Base-by-base conservation (phyloP, 1,140 invertebrate genomes). In the Neotoxoptera formosana region DNA sequence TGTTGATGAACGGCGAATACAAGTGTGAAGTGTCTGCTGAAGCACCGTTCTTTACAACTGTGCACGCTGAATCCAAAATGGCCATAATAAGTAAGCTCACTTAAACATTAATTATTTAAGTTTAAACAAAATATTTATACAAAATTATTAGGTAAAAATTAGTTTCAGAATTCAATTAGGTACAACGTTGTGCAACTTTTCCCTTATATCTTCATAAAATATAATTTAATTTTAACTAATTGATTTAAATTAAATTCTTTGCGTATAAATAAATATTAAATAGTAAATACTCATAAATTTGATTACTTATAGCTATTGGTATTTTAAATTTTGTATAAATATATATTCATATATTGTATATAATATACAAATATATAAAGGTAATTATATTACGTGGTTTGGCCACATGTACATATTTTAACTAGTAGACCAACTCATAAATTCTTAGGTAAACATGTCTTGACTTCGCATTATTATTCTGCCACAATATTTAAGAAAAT, bases 41-140 rank as follows among this genome's bases (percentile, higher is more conserved):
- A 94, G 96, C 95, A 3, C 97, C 97, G 20, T 96, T 96, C 92
- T 98, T 98, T 95, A 96, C 96, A 94, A 98, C 97, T 67, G 97
- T 97, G 83, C 96, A 96, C 84, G 96, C 97, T 94, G 96, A 97
- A 94, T 96, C 97, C 94, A 96, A 97, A 94, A 97, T 98, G 96
- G 95, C 96, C 94, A 97, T 98, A 95, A 96, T 98, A 81, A 96
- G 97, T 98, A 96, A 97, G 97, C 96, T 25, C 23, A 41, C 4
- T 56, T 51, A 23, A 60, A 91, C n/a, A 3, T 56, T 23, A 20
- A 48, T 84, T n/a, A 45, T n/a, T 47, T 88, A 34, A 21, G n/a
- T 53, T 87, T 47, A 48, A 87, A 87, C 45, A 21, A 17, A 30
- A n/a, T 47, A 30, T 48, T 30, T 87, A 23, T 87, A 8, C 48